These are phyloP conservation scores for Macrochelys suwanniensis DNA, from an alignment of 2,797 vertebrate species.

Conservation along the genomic window DNA sequence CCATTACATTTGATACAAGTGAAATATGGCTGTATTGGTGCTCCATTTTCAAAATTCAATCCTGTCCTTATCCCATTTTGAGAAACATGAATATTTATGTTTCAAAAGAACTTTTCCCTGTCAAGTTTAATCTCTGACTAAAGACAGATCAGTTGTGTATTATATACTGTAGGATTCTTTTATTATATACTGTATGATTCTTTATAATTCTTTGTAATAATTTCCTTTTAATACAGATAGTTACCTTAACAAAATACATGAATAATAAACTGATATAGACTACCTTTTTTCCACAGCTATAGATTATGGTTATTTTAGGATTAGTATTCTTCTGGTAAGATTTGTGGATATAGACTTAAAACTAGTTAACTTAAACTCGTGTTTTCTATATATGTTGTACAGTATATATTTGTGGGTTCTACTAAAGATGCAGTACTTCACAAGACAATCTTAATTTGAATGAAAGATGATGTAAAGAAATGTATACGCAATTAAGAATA, in stretches of 20 bases:
- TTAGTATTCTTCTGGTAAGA: neutral
- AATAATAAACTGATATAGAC: neutral
- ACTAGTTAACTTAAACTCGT: neutral
- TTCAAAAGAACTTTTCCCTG: neutral
- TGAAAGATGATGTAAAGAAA: neutral
- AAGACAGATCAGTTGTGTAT: neutral
- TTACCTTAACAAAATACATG: neutral
- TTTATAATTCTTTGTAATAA: neutral
- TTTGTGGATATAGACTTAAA: neutral
- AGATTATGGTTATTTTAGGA: neutral
- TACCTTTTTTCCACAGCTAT: neutral
- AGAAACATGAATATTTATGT: neutral
- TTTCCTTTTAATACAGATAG: too few species aligned
- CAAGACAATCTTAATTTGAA: conserved; percentile 4
- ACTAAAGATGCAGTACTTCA: neutral
- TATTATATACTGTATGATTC: neutral
- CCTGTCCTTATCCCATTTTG: neutral
- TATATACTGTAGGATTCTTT: neutral
- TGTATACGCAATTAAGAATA: neutral
- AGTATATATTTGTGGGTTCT: neutral
- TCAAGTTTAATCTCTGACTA: neutral
- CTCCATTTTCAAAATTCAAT: neutral
- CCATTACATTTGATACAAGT: neutral
- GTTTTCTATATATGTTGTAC: fast-evolving
- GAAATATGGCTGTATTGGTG: conserved; percentile 13